Percentiles rank a stretch among this genome's conserved stretches.
phyloP scores from a whole-genome alignment of 2,113 vertebrate genomes.

The Amazona guildingii region DNA sequence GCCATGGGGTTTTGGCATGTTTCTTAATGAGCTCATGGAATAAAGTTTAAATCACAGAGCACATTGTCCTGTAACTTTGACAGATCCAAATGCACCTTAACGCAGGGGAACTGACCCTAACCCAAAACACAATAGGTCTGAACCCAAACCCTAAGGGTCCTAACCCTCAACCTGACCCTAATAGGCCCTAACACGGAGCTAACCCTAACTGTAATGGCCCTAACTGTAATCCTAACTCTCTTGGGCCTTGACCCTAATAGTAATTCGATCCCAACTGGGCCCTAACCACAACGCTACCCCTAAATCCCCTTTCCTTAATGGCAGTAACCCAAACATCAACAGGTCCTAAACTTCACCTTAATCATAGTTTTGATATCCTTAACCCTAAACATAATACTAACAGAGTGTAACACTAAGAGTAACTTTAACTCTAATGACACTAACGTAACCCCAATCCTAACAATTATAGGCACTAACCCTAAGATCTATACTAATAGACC shows the following conservation, averaged over 20 bases:
- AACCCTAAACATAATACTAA: not conserved
- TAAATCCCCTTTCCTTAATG: not conserved
- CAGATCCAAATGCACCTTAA: not conserved
- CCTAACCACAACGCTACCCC: not conserved
- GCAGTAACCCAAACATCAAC: not conserved
- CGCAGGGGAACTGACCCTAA: not conserved
- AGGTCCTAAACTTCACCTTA: not conserved
- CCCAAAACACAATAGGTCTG: not conserved
- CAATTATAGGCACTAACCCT: not conserved
- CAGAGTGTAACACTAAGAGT: not conserved
- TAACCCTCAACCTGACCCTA: not conserved
- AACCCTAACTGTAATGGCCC: not conserved
- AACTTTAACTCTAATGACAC: not conserved
- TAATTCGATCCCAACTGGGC: not conserved
- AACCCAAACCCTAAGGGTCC: not conserved
- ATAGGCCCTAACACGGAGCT: not conserved
- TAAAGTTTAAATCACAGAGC: not conserved
- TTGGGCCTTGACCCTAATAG: not conserved
- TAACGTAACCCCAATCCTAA: not conserved
- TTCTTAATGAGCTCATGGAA: not conserved
- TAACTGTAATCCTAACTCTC: not conserved
- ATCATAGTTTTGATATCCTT: not conserved
- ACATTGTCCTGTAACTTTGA: not conserved
- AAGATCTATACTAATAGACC: not conserved
- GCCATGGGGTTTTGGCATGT: not conserved